These are phyloP conservation scores for Callospermophilus lateralis DNA, from an alignment of 2,113 vertebrate genomes.

Conservation along the genomic window DNA sequence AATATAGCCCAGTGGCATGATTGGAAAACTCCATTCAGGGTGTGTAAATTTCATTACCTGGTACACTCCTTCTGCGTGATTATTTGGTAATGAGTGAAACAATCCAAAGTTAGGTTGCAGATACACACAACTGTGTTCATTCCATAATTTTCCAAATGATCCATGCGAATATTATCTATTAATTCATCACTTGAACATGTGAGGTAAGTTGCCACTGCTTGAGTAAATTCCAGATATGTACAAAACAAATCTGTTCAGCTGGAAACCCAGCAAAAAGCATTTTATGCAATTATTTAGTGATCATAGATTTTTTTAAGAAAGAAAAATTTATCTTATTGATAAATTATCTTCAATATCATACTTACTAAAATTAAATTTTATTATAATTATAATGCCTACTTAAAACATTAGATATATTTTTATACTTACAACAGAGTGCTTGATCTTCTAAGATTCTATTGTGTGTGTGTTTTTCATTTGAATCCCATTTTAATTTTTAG, in stretches of 20 bases:
- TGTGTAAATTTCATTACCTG: not conserved
- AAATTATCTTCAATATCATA: not conserved
- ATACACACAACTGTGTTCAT: not conserved
- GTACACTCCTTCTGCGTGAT: not conserved
- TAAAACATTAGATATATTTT: not conserved
- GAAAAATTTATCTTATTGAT: not conserved
- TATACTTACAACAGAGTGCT: not conserved
- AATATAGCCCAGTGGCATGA: not conserved
- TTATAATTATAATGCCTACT: not conserved
- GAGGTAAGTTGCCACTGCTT: not conserved
- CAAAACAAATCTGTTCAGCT: not conserved
- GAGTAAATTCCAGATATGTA: not conserved
- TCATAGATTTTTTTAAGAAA: not conserved
- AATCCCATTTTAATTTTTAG: not conserved
- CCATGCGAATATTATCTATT: not conserved
- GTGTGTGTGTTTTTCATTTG: not conserved
- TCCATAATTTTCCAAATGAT: not conserved
- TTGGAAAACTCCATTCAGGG: not conserved
- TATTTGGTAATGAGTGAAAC: not conserved
- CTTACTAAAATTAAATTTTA: not conserved
- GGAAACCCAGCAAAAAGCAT: not conserved
- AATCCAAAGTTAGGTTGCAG: not conserved
- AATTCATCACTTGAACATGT: not conserved
- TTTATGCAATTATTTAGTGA: not conserved
- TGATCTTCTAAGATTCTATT: not conserved